Base-by-base conservation (phyloP, 2,888 invertebrate species). In the Hipparchia semele region DNA sequence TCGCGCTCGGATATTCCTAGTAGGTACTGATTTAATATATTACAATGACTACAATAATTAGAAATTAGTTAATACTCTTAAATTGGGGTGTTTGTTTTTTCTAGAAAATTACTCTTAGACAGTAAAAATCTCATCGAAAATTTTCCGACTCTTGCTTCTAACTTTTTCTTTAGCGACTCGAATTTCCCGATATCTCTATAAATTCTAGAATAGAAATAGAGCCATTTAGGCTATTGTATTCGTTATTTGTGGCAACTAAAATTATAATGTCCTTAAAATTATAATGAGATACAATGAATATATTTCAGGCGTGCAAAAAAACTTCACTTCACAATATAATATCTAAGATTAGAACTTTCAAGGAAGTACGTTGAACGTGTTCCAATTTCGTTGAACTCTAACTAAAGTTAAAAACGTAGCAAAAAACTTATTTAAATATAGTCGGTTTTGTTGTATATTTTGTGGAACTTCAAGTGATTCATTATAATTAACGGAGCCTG, bases 301-400 rank as follows among this genome's bases (percentile, higher is more conserved):
- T 23, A 68, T 59, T 58, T 58, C 68, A 45, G 46, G 5, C 64
- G 0, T 58, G 10, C 5, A 59, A 68, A 68, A 68, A 68, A 68
- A 49, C 46, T 51, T 5, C 46, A 46, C 45, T 58, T 68, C 49
- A 68, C 58, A 68, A 68, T 56, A 59, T 23, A 49, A 62, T 12
- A 12, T 54, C 59, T 58, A 68, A 68, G 68, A 10, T 68, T 68
- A 68, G 68, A 68, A 68, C 68, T 68, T 68, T 68, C 68, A 68
- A 68, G 68, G 68, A 68, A 68, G 58, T 49, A 49, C 39, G 8
- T 7, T 46, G 23, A 46, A 68, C 68, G 68, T 68, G 68, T 68
- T 68, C 59, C 45, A 68, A 68, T 68, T 68, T 68, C 58, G 58
- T 46, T 59, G 56, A 58, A 68, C 46, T 49, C 56, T 68, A 54